Evolutionary conservation across 2,888 invertebrate genomes (phyloP).

Genomic region (Drosophila siamana): DNA sequence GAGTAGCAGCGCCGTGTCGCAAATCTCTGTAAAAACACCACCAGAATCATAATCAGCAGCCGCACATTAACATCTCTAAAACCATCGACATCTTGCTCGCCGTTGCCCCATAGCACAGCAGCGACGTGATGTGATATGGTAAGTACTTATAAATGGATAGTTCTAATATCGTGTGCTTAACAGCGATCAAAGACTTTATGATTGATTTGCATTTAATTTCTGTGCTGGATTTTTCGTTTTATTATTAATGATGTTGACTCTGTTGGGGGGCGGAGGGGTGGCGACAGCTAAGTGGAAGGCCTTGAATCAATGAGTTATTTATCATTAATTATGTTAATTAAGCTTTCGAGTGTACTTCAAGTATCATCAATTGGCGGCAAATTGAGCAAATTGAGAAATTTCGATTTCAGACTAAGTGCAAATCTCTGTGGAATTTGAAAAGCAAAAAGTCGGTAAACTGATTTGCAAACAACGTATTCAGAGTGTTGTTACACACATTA

Average conservation of each 20-base stretch:
- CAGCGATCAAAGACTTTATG: conserved; percentile 1
- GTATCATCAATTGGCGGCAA: conserved; percentile 13
- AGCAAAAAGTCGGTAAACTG: not conserved
- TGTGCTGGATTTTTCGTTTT: conserved; percentile 11
- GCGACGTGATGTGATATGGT: not conserved
- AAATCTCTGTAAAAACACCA: conserved; percentile 88
- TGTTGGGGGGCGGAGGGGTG: not conserved
- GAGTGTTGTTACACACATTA: no score
- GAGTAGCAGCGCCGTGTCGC: conserved; percentile 92
- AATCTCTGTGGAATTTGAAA: not conserved
- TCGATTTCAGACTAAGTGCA: not conserved
- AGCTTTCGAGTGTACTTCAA: not conserved
- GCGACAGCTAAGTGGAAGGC: not conserved
- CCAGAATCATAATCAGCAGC: conserved; percentile 59
- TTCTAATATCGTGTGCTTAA: not conserved
- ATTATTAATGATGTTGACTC: conserved; percentile 9
- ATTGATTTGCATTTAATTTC: conserved; percentile 4
- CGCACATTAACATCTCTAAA: conserved; percentile 37
- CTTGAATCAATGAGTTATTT: conserved; percentile 8
- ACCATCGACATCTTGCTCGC: conserved; percentile 4
- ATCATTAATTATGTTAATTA: conserved; percentile 8
- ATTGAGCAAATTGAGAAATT: conserved; percentile 6
- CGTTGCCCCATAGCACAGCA: not conserved
- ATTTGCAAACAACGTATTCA: not conserved
- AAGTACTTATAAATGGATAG: conserved; percentile 1